Base-by-base conservation (phyloP, 2,113 vertebrate species). In the Scophthalmus maximus region DNA sequence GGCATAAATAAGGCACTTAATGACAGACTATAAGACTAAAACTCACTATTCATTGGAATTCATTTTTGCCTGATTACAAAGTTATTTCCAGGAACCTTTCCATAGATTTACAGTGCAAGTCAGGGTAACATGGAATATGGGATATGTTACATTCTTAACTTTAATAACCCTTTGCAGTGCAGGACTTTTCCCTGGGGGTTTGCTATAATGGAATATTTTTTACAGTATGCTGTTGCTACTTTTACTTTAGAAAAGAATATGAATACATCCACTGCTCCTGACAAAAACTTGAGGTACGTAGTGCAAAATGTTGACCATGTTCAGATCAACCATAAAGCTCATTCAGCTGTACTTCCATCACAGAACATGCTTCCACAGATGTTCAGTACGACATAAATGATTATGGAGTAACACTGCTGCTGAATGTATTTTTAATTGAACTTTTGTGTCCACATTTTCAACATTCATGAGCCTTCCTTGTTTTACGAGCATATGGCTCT, bases 401-500 rank as follows among this genome's bases (percentile, higher is more conserved):
- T n/a, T n/a, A n/a, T n/a, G n/a, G 40, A 53, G n/a, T 47, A 25
- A 6, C 23, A 10, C 8, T 6, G 7, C 46, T 23, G 36, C 66
- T 27, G 58, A 36, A 10, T 57, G 62, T 57, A 65, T 53, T 17
- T 38, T 60, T 66, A 78, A 66, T 51, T 56, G 50, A 77, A 69
- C 38, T 75, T 81, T 50, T 68, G 69, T 52, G 12, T 73, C 76
- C 23, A 17, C 44, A 50, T 18, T 74, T 87, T 38, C 63, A 76
- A 77, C 56, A 84, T 84, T 88, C 74, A 87, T 88, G 78, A 87
- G 57, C 23, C 1, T 66, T 84, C 61, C 74, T 69, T 73, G 46
- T 84, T 86, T 82, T 58, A 47, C 5, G 29, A 82, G 63, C 82
- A 85, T 84, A 86, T 78, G 83, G 69, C n/a, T 44, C 73, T 82